Conservation (phyloP, 2,797 vertebrate genomes). For the Rhinatrema bivittatum region DNA sequence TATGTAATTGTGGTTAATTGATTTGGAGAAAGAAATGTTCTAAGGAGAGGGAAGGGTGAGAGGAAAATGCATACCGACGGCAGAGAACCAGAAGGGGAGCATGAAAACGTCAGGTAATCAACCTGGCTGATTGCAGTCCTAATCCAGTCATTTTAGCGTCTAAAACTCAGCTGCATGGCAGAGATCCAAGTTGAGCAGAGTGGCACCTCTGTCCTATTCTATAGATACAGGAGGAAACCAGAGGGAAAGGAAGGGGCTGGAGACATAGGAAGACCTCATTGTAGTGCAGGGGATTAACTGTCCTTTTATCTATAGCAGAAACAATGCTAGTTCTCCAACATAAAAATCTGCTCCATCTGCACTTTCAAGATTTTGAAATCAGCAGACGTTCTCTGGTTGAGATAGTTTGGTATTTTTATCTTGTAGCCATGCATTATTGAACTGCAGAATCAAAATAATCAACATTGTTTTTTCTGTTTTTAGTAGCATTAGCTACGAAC, state of each 20-base stretch:
- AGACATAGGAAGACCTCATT: slow-evolving; percentile 20
- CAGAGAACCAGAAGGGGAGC: slow-evolving; percentile 11
- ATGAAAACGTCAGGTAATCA: slow-evolving; percentile 32
- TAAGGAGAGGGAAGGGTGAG: slow-evolving; percentile 3
- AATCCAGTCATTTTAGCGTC: slow-evolving; percentile 22
- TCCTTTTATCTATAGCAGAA: slow-evolving; percentile 23
- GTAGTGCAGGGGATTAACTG: slow-evolving; percentile 22
- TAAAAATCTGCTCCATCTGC: no score
- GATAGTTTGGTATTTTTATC: slow-evolving; percentile 14
- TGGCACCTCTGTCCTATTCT: slow-evolving; percentile 38
- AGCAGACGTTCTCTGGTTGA: background rate
- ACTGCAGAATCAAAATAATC: slow-evolving; percentile 2
- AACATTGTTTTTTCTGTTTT: no score
- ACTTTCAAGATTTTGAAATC: slow-evolving; percentile 6
- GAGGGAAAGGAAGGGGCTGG: slow-evolving; percentile 25
- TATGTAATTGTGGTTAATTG: slow-evolving; percentile 20
- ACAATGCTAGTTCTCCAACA: slow-evolving; percentile 22
- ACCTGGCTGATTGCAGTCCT: slow-evolving; percentile 17
- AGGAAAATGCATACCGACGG: background rate
- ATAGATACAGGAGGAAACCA: slow-evolving; percentile 35
- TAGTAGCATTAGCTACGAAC: no score
- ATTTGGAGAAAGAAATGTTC: slow-evolving; percentile 13
- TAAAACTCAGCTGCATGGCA: slow-evolving; percentile 20
- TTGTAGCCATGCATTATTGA: background rate
- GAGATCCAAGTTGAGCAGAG: slow-evolving; percentile 33